These are phyloP conservation scores for Drosophila rufa DNA, from an alignment of 1,140 invertebrate genomes.

Conservation along the genomic window DNA sequence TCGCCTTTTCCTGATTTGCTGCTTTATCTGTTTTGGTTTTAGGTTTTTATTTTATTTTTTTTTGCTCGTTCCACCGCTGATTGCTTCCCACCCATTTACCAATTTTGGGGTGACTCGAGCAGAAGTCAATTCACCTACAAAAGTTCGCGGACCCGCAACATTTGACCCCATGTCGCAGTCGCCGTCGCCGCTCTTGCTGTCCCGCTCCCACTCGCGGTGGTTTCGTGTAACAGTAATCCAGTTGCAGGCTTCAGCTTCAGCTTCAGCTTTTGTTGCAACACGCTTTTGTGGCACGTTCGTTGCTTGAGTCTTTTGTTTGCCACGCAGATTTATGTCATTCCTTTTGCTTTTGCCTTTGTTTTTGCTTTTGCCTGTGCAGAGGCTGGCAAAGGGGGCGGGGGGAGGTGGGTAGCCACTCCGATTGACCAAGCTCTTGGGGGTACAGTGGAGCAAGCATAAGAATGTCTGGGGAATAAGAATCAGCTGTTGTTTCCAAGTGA, in stretches of 20 bases:
- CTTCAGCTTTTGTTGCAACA: conserved; percentile 55
- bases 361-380: background rate
- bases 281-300: conserved; percentile 68
- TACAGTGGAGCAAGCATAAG: conserved; percentile 5
- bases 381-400: background rate
- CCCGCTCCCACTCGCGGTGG: background rate
- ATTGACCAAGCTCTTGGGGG: conserved; percentile 24
- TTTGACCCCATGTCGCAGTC: conserved; percentile 42
- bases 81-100: conserved; percentile 46
- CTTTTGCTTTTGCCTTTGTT: conserved; percentile 16
- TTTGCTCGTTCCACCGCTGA: conserved; percentile 10
- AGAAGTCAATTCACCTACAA: conserved; percentile 48
- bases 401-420: background rate
- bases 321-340: conserved; percentile 81
- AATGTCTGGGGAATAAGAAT: background rate
- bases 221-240: conserved; percentile 75
- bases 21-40: background rate
- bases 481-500: background rate
- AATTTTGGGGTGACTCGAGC: conserved; percentile 43
- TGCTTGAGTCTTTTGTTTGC: conserved; percentile 81
- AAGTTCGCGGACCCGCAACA: conserved; percentile 36
- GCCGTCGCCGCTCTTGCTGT: background rate
- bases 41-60: background rate
- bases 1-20: no score
- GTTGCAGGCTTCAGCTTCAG: conserved; percentile 54